phyloP scores from a whole-genome alignment of 1,140 invertebrate genomes.

The Bicyclus anynana region DNA sequence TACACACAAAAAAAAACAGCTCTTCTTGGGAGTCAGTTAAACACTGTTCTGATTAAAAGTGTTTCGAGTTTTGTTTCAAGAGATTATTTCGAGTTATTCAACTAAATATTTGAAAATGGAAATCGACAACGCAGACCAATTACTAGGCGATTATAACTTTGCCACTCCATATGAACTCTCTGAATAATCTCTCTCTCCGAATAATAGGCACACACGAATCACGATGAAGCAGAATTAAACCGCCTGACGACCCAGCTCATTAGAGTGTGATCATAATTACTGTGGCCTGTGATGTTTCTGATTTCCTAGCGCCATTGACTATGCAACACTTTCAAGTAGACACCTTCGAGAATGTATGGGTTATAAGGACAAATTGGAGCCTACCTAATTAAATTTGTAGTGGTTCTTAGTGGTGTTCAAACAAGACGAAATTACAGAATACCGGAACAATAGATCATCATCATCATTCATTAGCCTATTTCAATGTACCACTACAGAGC shows the following conservation, averaged over 20 bases:
- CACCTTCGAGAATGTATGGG: neutral
- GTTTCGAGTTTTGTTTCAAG: too few relatives aligned
- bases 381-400: too few relatives aligned
- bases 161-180: neutral
- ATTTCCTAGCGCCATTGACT: neutral
- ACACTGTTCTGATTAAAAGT: too few relatives aligned
- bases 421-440: too few relatives aligned
- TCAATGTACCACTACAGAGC: too few relatives aligned
- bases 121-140: neutral
- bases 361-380: neutral
- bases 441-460: too few relatives aligned
- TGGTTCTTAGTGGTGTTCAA: too few relatives aligned
- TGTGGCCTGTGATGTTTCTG: neutral
- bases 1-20: too few relatives aligned
- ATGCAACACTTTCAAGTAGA: neutral
- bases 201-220: neutral
- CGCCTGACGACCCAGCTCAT: neutral
- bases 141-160: neutral
- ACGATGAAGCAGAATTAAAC: neutral
- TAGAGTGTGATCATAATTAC: neutral
- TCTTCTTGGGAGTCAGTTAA: too few relatives aligned
- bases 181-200: neutral
- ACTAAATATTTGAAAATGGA: too few relatives aligned
- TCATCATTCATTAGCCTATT: too few relatives aligned
- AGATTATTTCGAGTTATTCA: too few relatives aligned